phyloP scores from a whole-genome alignment of 2,797 vertebrate species.

The Takifugu rubripes region DNA sequence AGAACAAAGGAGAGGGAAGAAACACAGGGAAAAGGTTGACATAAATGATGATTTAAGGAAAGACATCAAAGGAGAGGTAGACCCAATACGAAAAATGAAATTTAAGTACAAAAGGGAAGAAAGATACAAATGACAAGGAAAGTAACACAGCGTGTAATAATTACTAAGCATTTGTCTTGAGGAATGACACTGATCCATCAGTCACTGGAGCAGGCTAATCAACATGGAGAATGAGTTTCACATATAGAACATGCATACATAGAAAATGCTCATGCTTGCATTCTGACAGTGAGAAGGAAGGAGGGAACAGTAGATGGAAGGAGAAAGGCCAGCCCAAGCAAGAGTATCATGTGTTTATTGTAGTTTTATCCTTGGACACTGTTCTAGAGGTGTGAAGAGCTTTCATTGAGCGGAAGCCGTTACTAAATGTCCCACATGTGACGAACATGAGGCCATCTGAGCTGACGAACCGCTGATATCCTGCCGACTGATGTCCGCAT shows the following conservation, averaged over 20 bases:
- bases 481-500: conserved; percentile 7
- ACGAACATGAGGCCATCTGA: background rate
- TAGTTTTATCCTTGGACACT: conserved; percentile 12
- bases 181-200: conserved; percentile 41
- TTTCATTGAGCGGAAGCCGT: conserved; percentile 3
- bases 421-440: conserved; percentile 4
- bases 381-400: background rate
- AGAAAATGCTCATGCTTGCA: conserved; percentile 26
- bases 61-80: conserved; percentile 14
- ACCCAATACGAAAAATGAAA: conserved; percentile 9
- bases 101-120: conserved; percentile 11
- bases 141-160: conserved; percentile 61
- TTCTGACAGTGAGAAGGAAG: background rate
- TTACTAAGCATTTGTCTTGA: conserved; percentile 45
- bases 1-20: conserved; percentile 12
- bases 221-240: conserved; percentile 16
- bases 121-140: conserved; percentile 34
- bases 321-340: conserved; percentile 29
- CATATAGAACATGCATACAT: conserved; percentile 48
- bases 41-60: conserved; percentile 22
- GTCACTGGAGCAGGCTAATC: conserved; percentile 5
- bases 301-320: conserved; percentile 54
- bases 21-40: conserved; percentile 20
- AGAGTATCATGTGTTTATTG: conserved; percentile 4
- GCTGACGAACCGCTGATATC: background rate